Evolutionary conservation across 2,888 invertebrate species (phyloP).

Genomic region (Colletes collaris): DNA sequence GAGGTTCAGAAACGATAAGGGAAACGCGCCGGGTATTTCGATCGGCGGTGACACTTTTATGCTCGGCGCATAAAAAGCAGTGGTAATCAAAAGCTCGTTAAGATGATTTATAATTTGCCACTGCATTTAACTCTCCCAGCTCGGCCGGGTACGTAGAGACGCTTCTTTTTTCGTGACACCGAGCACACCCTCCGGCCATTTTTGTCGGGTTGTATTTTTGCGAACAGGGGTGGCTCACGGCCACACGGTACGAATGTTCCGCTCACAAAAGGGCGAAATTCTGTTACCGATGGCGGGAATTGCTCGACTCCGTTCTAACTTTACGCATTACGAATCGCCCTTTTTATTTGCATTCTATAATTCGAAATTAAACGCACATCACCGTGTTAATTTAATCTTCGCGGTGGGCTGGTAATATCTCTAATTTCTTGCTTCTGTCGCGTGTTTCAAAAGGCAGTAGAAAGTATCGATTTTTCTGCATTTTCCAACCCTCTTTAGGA

Average conservation of each 20-base stretch:
- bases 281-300: slow-evolving; percentile 29
- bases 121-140: slow-evolving; percentile 66
- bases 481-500: too few relatives aligned
- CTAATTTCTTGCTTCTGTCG: too few relatives aligned
- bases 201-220: slow-evolving; percentile 45
- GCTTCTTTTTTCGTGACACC: slow-evolving; percentile 21
- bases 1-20: slow-evolving; percentile 57
- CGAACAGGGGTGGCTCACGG: slow-evolving; percentile 38
- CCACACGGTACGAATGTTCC: slow-evolving; percentile 44
- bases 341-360: too few relatives aligned
- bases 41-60: slow-evolving; percentile 78
- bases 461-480: too few relatives aligned
- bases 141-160: slow-evolving; percentile 10
- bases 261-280: slow-evolving; percentile 42
- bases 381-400: too few relatives aligned
- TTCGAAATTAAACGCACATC: too few relatives aligned
- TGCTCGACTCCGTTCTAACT: slow-evolving; percentile 30
- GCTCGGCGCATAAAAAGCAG: slow-evolving; percentile 66
- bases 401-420: too few relatives aligned
- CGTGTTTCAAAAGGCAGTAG: too few relatives aligned
- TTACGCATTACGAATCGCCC: slow-evolving; percentile 17
- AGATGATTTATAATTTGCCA: slow-evolving; percentile 80
- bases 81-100: slow-evolving; percentile 82
- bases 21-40: slow-evolving; percentile 62
- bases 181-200: slow-evolving; percentile 37